Conservation (phyloP, 2,113 vertebrate species). For the Chascanopsetta lugubris region DNA sequence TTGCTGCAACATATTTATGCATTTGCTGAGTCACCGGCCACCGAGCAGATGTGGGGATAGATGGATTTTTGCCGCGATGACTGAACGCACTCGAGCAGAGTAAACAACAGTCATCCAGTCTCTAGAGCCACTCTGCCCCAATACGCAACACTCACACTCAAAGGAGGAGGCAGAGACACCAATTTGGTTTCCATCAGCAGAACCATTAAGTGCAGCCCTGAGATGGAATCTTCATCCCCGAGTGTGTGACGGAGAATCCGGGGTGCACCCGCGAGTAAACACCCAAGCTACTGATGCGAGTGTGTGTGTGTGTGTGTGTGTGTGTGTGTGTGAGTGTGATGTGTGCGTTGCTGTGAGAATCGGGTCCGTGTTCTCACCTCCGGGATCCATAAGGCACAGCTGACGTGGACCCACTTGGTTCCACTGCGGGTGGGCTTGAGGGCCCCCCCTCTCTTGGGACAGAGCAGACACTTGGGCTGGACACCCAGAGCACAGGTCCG, state of each 20-base stretch:
- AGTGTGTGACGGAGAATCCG: neutral
- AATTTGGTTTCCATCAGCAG: neutral
- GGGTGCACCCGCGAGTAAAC: neutral
- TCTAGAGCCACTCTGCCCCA: conserved; percentile 1
- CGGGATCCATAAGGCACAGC: conserved; percentile 99
- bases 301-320: too few relatives aligned
- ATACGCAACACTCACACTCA: neutral
- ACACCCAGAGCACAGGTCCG: conserved; percentile 95
- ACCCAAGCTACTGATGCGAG: neutral
- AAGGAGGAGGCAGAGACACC: neutral
- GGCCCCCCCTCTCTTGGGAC: conserved; percentile 95
- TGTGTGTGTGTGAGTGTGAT: too few relatives aligned
- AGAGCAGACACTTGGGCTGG: conserved; percentile 97
- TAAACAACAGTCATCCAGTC: too few relatives aligned
- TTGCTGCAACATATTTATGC: neutral
- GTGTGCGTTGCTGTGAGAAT: too few relatives aligned
- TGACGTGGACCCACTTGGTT: conserved; percentile 99
- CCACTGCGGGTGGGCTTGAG: conserved; percentile 97
- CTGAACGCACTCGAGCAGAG: neutral
- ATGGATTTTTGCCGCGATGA: neutral
- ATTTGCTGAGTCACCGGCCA: conserved; percentile 1
- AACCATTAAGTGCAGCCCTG: neutral
- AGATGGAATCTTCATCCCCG: neutral
- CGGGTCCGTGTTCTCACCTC: conserved; percentile 83
- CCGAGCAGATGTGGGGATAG: neutral